Conservation (phyloP, 2,797 vertebrate species). For the Notoglanidium macrostoma region DNA sequence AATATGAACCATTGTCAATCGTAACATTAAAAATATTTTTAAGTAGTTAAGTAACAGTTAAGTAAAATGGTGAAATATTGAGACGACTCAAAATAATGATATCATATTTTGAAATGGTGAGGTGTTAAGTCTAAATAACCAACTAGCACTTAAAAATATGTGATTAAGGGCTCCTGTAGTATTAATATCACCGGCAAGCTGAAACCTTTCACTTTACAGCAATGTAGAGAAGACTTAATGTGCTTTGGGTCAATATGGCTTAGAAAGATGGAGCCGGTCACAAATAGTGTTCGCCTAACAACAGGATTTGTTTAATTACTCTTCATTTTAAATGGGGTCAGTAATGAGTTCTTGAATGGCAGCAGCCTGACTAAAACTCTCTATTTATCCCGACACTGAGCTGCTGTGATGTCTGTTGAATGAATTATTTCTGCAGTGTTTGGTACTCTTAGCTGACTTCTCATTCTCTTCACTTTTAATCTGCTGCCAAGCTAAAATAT, state of each 20-base stretch:
- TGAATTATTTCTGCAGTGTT: neutral
- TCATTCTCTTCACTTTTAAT: neutral
- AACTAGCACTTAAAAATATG: no score
- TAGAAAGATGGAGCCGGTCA: neutral
- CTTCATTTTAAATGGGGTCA: constrained; percentile 25
- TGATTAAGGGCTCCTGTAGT: neutral
- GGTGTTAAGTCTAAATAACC: neutral
- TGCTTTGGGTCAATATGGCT: neutral
- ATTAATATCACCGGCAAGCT: neutral
- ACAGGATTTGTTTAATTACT: constrained; percentile 23
- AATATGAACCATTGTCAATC: neutral
- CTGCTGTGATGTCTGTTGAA: neutral
- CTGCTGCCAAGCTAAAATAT: constrained; percentile 17
- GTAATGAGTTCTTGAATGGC: neutral
- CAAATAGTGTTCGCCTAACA: neutral
- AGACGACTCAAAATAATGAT: neutral
- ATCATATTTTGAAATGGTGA: neutral
- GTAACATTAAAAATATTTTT: neutral
- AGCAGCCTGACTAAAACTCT: neutral
- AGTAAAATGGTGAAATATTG: neutral
- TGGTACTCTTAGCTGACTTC: neutral
- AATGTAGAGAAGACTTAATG: no score
- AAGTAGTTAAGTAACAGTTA: neutral
- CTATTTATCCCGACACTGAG: neutral
- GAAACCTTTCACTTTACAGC: neutral